Conservation (phyloP, 2,113 vertebrate genomes). For the Uria aalge region DNA sequence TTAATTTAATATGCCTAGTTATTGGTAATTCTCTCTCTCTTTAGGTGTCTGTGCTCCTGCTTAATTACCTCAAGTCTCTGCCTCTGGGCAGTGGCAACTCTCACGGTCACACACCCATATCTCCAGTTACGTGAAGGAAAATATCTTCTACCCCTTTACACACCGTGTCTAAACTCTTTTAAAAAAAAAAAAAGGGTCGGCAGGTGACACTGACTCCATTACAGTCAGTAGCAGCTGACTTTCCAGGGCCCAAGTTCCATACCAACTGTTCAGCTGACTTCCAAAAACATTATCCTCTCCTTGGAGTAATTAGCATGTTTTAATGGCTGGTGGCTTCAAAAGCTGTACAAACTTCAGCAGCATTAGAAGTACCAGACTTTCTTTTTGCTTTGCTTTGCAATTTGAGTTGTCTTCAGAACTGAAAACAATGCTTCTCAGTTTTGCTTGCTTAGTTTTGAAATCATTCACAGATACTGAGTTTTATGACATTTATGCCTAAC, state of each 20-base stretch:
- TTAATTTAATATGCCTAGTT: neutral
- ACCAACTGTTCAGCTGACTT: neutral
- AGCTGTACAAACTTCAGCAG: neutral
- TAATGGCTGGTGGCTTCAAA: neutral
- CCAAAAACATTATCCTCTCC: neutral
- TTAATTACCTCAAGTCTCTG: constrained; percentile 40
- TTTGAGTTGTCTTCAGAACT: neutral
- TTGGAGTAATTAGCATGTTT: neutral
- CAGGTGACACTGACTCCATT: neutral
- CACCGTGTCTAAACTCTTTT: neutral
- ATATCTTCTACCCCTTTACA: neutral
- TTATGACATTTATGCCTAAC: neutral
- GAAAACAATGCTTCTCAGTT: neutral
- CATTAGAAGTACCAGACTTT: neutral
- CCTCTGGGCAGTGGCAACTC: constrained; percentile 5
- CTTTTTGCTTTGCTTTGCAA: neutral
- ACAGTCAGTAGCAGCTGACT: neutral
- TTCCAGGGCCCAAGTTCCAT: neutral
- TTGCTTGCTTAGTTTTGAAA: neutral
- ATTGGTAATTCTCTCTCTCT: constrained; percentile 34
- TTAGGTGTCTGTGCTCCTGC: neutral
- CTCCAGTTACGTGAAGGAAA: neutral
- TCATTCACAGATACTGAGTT: neutral
- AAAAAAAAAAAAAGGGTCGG: neutral
- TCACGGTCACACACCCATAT: neutral